Evolutionary conservation across 1,140 invertebrate species (phyloP).

Genomic region (Mycetomoellerius zeteki): DNA sequence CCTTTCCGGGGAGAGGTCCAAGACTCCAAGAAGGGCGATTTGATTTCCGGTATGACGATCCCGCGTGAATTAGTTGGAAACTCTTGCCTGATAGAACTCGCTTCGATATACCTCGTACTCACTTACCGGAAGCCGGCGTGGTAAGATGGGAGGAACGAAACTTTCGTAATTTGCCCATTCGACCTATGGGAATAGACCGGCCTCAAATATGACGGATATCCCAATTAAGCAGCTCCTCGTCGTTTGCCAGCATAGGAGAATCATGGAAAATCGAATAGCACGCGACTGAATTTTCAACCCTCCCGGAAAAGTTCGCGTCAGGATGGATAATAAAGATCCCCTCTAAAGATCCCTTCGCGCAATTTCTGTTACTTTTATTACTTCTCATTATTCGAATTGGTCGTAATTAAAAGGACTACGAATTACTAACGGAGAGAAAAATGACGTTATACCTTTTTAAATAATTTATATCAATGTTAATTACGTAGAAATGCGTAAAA

Average conservation of each 20-base stretch:
- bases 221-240: conserved; percentile 47
- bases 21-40: conserved; percentile 46
- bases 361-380: conserved; percentile 19
- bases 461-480: conserved; percentile 1
- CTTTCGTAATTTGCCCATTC: conserved; percentile 65
- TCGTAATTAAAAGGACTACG: neutral
- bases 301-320: conserved; percentile 5
- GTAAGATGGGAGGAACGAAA: conserved; percentile 47
- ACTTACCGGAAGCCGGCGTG: conserved; percentile 32
- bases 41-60: conserved; percentile 45
- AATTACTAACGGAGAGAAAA: neutral
- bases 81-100: conserved; percentile 40
- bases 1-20: neutral
- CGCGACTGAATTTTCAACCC: conserved; percentile 7
- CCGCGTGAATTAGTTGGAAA: conserved; percentile 60
- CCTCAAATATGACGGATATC: conserved; percentile 57
- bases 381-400: neutral
- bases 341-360: neutral
- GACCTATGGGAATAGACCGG: conserved; percentile 48
- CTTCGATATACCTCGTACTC: conserved; percentile 39
- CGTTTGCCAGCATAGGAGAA: conserved; percentile 15
- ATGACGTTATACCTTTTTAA: neutral
- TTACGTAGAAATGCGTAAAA: neutral
- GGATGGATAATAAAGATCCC: conserved; percentile 11
- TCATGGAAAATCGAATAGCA: conserved; percentile 33